Evolutionary conservation across 2,113 vertebrate species (phyloP).

Genomic region (Vanacampus margaritifer): DNA sequence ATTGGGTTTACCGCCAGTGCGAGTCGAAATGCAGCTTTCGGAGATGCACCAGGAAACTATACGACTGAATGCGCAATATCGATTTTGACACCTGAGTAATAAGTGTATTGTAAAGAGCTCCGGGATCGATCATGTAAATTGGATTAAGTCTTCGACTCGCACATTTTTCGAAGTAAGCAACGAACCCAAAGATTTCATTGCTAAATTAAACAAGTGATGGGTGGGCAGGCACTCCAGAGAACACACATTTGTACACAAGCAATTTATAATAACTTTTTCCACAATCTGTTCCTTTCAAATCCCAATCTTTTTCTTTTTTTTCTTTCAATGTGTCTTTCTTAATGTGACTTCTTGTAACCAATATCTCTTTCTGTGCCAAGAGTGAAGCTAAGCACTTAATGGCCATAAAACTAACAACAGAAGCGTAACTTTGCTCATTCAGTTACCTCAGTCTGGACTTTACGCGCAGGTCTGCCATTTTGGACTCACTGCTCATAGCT

Average conservation of each 20-base stretch:
- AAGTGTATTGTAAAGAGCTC: too few species aligned
- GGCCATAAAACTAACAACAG: slow-evolving; percentile 19
- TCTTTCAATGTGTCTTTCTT: neutral
- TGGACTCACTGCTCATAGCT: slow-evolving; percentile 1
- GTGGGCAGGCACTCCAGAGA: neutral
- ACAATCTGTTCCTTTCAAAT: neutral
- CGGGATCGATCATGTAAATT: too few species aligned
- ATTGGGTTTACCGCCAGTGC: too few species aligned
- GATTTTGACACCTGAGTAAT: too few species aligned
- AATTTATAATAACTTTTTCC: neutral
- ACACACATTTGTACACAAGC: neutral
- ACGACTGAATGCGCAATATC: too few species aligned
- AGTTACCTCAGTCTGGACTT: slow-evolving; percentile 59
- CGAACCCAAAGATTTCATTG: neutral
- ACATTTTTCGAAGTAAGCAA: too few species aligned
- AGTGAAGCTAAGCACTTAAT: neutral
- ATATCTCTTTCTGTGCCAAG: neutral
- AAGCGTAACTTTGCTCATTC: slow-evolving; percentile 5
- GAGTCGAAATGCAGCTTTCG: too few species aligned
- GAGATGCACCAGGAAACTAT: too few species aligned
- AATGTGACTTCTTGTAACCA: neutral
- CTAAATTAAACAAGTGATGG: too few species aligned
- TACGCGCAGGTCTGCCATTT: slow-evolving; percentile 42
- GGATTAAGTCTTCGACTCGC: too few species aligned
- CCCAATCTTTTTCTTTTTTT: neutral